phyloP scores from a whole-genome alignment of 2,888 invertebrate species.

The Chrysolina americana region DNA sequence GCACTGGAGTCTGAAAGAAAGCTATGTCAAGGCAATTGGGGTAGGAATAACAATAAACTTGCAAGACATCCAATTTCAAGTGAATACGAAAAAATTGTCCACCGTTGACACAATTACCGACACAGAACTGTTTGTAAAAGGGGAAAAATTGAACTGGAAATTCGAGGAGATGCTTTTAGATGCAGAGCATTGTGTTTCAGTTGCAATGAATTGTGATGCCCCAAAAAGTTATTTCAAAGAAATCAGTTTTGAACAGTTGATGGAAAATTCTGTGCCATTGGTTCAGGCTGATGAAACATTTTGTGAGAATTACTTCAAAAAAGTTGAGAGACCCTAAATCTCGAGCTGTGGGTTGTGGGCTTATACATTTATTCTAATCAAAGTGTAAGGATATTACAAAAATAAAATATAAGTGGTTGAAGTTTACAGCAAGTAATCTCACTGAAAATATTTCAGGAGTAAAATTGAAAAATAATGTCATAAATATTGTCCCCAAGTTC shows the following conservation, averaged over 20 bases:
- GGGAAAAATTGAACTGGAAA: conserved; percentile 76
- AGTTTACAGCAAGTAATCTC: too few relatives aligned
- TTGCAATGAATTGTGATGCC: conserved; percentile 73
- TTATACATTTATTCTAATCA: neutral
- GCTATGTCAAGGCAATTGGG: conserved; percentile 93
- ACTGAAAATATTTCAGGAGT: too few relatives aligned
- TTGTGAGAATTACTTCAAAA: conserved; percentile 73
- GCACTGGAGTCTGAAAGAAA: conserved; percentile 95
- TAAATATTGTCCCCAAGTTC: too few relatives aligned
- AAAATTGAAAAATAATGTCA: too few relatives aligned
- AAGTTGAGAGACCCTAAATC: conserved; percentile 67
- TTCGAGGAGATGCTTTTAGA: conserved; percentile 90
- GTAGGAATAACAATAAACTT: conserved; percentile 87
- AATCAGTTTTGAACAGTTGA: conserved; percentile 75
- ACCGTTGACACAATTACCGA: conserved; percentile 72
- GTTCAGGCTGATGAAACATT: conserved; percentile 73
- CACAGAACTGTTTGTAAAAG: conserved; percentile 78
- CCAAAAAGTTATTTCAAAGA: conserved; percentile 69
- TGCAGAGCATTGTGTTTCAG: conserved; percentile 83
- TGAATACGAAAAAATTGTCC: conserved; percentile 73
- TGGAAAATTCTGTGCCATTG: conserved; percentile 72
- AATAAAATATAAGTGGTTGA: too few relatives aligned
- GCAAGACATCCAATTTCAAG: conserved; percentile 81
- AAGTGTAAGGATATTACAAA: too few relatives aligned
- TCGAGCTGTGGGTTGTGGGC: neutral